Conservation (phyloP, 2,113 vertebrate species). For the Elanoides forficatus region DNA sequence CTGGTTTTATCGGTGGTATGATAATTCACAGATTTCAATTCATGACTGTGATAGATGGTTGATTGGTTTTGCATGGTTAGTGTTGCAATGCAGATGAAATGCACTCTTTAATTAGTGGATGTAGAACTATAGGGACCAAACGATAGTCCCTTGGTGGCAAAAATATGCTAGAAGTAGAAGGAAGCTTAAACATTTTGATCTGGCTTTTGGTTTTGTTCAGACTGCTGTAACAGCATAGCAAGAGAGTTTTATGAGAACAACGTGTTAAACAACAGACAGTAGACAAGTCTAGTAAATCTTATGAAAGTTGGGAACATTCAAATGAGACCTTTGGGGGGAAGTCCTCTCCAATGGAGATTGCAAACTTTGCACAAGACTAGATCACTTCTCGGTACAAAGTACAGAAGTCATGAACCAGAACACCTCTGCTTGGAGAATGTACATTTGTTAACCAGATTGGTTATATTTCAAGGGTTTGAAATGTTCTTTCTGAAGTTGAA, state of each 20-base stretch:
- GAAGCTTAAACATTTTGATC: background rate
- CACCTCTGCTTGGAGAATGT: background rate
- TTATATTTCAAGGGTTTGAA: constrained; percentile 12
- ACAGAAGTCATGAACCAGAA: background rate
- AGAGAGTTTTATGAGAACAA: background rate
- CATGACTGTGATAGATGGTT: background rate
- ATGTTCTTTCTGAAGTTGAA: constrained; percentile 5
- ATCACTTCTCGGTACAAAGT: background rate
- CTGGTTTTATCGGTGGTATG: background rate
- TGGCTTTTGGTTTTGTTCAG: background rate
- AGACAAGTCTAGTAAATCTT: background rate
- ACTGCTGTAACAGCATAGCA: background rate
- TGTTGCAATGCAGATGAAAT: background rate
- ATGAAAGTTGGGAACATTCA: background rate
- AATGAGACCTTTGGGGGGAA: background rate
- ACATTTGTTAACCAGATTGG: background rate
- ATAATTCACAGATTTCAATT: background rate
- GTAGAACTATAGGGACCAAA: background rate
- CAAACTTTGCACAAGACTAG: background rate
- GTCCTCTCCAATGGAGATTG: background rate
- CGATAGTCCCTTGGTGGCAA: background rate
- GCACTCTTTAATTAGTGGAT: background rate
- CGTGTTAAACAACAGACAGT: background rate
- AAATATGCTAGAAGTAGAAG: background rate
- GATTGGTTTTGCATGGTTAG: background rate